Base-by-base conservation (phyloP, 2,113 vertebrate genomes). In the Steatornis caripensis region DNA sequence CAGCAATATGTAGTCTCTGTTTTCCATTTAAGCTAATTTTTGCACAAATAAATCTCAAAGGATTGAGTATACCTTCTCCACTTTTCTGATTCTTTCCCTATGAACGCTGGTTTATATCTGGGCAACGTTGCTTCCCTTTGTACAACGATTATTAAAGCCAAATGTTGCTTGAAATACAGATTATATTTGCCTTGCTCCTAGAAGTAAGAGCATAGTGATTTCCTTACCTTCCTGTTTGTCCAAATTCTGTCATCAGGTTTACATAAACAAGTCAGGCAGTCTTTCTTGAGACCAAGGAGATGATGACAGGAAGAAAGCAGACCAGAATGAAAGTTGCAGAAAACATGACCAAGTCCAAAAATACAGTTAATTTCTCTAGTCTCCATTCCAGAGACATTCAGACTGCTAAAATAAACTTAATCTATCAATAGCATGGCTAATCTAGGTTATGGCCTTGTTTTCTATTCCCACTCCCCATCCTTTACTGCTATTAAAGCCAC, bases 11-110 rank as follows among this genome's bases (percentile, higher is more conserved):
- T 90, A 75, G 76, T 94, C 94, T 96, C 95, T 94, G 83, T 91
- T 97, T 97, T 96, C 55, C 61, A 83, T 95, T 93, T 95, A 84
- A 96, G 39, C 43, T 96, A 95, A 91, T 78, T 89, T 96, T 92
- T 90, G 86, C 62, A 74, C 66, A 94, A 88, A 88, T 91, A 89
- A 76, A 93, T 93, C 78, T 95, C 89, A 90, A 65, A 87, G 71
- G 51, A 49, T 21, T 95, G 70, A 76, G 68, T 87, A 94, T 97
- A 96, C 81, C 84, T 95, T 96, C 80, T 86, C 55, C 27, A 74
- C 37, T 84, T 91, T 60, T 90, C 79, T 88, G 62, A 70, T 62
- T 84, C 48, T 76, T 30, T 71, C 53, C 37, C 66, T 17, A 15
- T 90, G 82, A 94, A 80, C 69, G n/a, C 29, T 90, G 23, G 20